phyloP scores from a whole-genome alignment of 2,888 invertebrate species.

The Dorcus hopei region DNA sequence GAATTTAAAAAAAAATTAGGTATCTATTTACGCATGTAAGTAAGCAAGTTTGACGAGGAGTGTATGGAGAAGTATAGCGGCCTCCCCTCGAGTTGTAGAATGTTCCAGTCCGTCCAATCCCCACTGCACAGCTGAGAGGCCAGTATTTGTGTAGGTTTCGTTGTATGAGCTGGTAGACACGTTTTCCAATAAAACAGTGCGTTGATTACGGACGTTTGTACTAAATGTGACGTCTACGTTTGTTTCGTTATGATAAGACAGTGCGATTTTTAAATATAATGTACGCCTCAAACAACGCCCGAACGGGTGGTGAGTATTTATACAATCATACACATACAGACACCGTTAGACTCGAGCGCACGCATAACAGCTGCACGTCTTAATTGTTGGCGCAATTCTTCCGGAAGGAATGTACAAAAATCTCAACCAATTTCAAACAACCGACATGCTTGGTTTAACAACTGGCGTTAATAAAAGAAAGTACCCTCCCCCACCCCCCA shows the following conservation, averaged over 20 bases:
- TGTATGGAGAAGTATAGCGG: background rate
- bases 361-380: too few relatives aligned
- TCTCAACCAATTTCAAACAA: too few relatives aligned
- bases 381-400: too few relatives aligned
- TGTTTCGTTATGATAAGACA: background rate
- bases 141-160: background rate
- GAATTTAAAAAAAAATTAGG: background rate
- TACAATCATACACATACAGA: too few relatives aligned
- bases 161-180: background rate
- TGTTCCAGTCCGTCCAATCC: conserved; percentile 46
- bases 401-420: too few relatives aligned
- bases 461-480: too few relatives aligned
- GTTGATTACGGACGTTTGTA: background rate
- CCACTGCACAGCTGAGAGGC: conserved; percentile 52
- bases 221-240: background rate
- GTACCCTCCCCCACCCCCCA: too few relatives aligned
- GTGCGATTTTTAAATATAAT: background rate
- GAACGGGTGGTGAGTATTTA: background rate
- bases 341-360: too few relatives aligned
- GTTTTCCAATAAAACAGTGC: background rate
- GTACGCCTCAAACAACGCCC: background rate
- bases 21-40: too few relatives aligned
- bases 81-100: background rate
- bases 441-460: too few relatives aligned
- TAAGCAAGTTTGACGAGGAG: too few relatives aligned